Conservation (phyloP, 1,140 invertebrate genomes). For the Drosophila murphyi region DNA sequence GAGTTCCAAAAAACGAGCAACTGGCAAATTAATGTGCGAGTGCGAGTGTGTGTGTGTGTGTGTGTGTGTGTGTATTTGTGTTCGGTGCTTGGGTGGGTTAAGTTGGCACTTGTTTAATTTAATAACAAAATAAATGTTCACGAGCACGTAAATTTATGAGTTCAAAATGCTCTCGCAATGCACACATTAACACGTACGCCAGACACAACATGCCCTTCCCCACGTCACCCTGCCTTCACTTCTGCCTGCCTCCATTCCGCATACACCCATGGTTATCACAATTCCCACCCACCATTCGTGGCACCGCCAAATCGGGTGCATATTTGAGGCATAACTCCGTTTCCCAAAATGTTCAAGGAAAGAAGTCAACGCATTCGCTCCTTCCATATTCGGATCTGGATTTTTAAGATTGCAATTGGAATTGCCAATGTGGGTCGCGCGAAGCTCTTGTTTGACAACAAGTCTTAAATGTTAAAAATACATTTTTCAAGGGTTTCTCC, state of each 20-base stretch:
- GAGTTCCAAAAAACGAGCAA: slow-evolving; percentile 47
- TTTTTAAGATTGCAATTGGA: slow-evolving; percentile 17
- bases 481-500: too few species aligned
- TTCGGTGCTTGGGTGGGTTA: not conserved
- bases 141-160: slow-evolving; percentile 75
- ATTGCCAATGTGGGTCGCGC: not conserved
- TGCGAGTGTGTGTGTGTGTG: slow-evolving; percentile 9
- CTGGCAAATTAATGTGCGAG: slow-evolving; percentile 64
- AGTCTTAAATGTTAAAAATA: not conserved
- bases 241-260: not conserved
- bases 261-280: not conserved
- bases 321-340: slow-evolving; percentile 61
- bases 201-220: not conserved
- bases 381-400: too few species aligned
- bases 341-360: slow-evolving; percentile 1
- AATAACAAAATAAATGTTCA: slow-evolving; percentile 81
- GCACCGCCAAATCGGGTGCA: slow-evolving; percentile 28
- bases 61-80: not conserved
- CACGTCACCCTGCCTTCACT: not conserved
- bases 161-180: slow-evolving; percentile 65
- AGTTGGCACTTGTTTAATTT: slow-evolving; percentile 73
- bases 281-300: not conserved
- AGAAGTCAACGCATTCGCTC: slow-evolving; percentile 46
- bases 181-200: slow-evolving; percentile 69
- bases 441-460: slow-evolving; percentile 2